Evolutionary conservation across 1,140 invertebrate species (phyloP).

Genomic region (Lineus longissimus): DNA sequence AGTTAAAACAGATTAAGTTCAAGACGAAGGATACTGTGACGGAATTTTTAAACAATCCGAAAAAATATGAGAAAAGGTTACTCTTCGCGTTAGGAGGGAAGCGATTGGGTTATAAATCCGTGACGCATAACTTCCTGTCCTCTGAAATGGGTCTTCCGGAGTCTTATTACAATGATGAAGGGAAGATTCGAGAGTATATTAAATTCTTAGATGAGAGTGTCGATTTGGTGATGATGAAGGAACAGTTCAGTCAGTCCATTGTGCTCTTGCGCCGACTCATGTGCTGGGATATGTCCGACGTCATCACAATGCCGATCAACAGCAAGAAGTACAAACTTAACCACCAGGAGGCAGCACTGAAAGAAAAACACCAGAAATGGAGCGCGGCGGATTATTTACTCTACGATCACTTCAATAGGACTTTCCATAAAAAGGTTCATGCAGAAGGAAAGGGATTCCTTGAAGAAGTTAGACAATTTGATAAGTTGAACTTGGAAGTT

Average conservation of each 20-base stretch:
- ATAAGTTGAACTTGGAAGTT: no score
- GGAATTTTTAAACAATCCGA: neutral
- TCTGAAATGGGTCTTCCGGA: neutral
- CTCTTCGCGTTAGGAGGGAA: neutral
- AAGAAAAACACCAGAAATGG: conserved; percentile 27
- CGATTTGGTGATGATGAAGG: neutral
- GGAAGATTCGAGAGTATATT: neutral
- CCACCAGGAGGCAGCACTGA: conserved; percentile 1
- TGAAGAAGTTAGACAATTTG: neutral
- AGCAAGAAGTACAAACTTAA: neutral
- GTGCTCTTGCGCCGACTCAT: neutral
- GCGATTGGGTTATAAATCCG: neutral
- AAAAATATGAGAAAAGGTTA: conserved; percentile 3
- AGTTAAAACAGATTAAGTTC: neutral
- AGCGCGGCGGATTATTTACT: conserved; percentile 36
- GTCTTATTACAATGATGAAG: neutral
- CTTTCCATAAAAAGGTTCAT: conserved; percentile 36
- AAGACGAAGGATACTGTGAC: neutral
- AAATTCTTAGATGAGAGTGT: neutral
- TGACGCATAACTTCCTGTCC: conserved; percentile 2
- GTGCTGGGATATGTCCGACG: neutral
- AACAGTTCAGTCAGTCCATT: neutral
- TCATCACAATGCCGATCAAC: neutral
- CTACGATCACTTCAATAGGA: conserved; percentile 42
- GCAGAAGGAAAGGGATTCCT: conserved; percentile 29